Percentiles rank a stretch among this genome's conserved stretches.
These are phyloP conservation scores for Aviceda leuphotes DNA, from an alignment of 2,797 vertebrate genomes.

Conservation along the genomic window DNA sequence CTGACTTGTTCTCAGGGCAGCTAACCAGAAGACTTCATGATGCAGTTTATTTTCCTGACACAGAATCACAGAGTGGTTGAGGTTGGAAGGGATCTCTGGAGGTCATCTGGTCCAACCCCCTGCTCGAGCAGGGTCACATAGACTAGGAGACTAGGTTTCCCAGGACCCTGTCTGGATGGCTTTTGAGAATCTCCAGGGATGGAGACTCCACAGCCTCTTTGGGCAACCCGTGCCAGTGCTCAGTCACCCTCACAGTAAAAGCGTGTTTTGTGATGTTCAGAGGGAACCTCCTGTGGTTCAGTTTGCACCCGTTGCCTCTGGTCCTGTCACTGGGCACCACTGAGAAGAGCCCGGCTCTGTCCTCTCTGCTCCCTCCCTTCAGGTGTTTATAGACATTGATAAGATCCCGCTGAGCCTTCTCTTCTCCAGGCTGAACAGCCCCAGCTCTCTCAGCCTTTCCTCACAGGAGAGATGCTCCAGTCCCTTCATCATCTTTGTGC, in stretches of 20 bases:
- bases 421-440: not conserved
- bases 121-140: not conserved
- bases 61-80: not conserved
- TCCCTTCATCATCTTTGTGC: not conserved
- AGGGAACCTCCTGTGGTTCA: not conserved
- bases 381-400: accelerated
- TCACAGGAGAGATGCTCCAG: not conserved
- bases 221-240: not conserved
- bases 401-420: not conserved
- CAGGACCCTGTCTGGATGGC: accelerated
- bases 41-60: not conserved
- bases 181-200: not conserved
- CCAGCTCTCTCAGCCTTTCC: not conserved
- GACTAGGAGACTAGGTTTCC: not conserved
- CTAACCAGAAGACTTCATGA: not conserved
- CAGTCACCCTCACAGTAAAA: not conserved
- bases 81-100: not conserved
- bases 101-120: not conserved
- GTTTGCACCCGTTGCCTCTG: not conserved
- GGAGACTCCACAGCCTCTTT: not conserved
- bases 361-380: not conserved
- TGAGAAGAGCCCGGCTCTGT: not conserved
- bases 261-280: not conserved
- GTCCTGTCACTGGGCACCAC: not conserved
- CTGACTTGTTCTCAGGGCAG: not conserved